phyloP scores from a whole-genome alignment of 2,888 invertebrate genomes.

The Melieria picta region DNA sequence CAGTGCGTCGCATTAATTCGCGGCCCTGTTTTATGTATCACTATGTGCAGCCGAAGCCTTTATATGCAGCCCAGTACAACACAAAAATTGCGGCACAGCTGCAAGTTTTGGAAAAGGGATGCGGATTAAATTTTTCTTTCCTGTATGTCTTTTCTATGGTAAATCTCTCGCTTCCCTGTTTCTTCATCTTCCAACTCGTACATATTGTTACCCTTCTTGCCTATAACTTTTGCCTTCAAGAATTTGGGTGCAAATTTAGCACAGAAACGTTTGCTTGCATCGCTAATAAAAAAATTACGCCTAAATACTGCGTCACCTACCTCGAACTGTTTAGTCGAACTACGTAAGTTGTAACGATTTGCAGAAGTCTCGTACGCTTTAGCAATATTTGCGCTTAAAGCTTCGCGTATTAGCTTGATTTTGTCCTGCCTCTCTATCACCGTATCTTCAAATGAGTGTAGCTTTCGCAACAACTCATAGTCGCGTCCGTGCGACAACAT shows the following conservation, averaged over 20 bases:
- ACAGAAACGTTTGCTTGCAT: conserved; percentile 8
- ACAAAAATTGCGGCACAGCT: too few relatives aligned
- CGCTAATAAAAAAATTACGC: conserved; percentile 7
- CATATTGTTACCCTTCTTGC: too few relatives aligned
- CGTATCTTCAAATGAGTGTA: conserved; percentile 2
- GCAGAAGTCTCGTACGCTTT: conserved; percentile 3
- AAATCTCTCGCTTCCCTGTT: too few relatives aligned
- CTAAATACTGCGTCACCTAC: conserved; percentile 10
- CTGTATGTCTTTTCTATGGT: too few relatives aligned
- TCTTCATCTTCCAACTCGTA: too few relatives aligned
- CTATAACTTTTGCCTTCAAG: conserved; percentile 6
- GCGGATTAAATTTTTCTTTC: too few relatives aligned
- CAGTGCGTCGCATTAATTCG: too few relatives aligned
- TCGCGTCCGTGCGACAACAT: conserved; percentile 21
- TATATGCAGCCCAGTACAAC: too few relatives aligned
- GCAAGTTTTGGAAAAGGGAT: too few relatives aligned
- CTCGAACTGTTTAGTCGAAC: not conserved
- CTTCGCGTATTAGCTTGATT: not conserved
- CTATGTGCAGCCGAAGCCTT: too few relatives aligned
- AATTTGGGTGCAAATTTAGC: conserved; percentile 15
- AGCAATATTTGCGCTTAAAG: not conserved
- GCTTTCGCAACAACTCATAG: conserved; percentile 4
- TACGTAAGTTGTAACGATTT: conserved; percentile 12
- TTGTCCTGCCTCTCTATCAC: not conserved
- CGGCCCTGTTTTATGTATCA: too few relatives aligned